These are phyloP conservation scores for Numenius arquata DNA, from an alignment of 2,113 vertebrate genomes.

Conservation along the genomic window DNA sequence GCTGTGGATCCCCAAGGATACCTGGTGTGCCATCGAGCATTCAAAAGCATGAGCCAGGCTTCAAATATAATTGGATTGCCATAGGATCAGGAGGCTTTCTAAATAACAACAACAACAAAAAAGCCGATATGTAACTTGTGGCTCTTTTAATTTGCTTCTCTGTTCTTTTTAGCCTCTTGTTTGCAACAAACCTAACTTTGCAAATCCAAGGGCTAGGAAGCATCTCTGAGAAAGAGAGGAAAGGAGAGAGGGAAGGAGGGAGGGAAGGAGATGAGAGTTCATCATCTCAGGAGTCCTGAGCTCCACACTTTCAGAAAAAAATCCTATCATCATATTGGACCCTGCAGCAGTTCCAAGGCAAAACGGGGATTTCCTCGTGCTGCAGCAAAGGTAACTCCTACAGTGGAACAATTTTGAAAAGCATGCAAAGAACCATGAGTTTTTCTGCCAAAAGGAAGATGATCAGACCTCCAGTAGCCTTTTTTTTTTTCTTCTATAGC, in stretches of 20 bases:
- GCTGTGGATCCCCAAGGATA: background rate
- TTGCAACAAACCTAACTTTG: background rate
- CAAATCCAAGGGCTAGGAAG: background rate
- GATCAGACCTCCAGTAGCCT: background rate
- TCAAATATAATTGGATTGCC: conserved; percentile 17
- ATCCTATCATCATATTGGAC: background rate
- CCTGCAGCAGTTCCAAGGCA: conserved; percentile 9
- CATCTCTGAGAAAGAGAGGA: background rate
- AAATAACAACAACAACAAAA: background rate
- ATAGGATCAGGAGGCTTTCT: background rate
- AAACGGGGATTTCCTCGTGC: conserved; percentile 17
- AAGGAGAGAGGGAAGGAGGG: background rate
- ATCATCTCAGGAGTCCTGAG: background rate
- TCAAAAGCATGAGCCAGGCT: background rate
- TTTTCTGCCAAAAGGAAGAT: conserved; percentile 14
- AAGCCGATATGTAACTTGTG: background rate
- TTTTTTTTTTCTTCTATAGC: background rate
- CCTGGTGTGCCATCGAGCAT: background rate
- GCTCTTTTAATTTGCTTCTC: background rate
- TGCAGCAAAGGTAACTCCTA: background rate
- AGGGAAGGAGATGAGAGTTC: background rate
- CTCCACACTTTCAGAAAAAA: background rate
- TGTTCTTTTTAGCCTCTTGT: background rate
- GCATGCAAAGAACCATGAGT: background rate
- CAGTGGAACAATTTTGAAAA: background rate